phyloP scores from a whole-genome alignment of 2,797 vertebrate species.

The Gobionotothen gibberifrons region DNA sequence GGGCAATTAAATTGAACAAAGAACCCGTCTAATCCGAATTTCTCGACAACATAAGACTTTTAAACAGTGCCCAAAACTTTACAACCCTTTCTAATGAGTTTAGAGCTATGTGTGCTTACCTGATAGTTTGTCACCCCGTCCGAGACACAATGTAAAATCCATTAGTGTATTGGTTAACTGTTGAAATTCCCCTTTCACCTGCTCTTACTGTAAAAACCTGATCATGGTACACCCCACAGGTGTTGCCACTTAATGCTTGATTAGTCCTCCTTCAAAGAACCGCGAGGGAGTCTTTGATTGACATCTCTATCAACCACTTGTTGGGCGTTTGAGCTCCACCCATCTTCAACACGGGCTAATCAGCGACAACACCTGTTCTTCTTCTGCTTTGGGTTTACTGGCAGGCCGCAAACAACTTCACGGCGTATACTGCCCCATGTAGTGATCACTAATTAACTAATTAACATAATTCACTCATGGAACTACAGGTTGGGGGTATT shows the following conservation, averaged over 20 bases:
- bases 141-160: neutral
- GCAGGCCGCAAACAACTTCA: too few species aligned
- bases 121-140: slow-evolving; percentile 13
- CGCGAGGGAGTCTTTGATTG: slow-evolving; percentile 13
- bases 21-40: slow-evolving; percentile 13
- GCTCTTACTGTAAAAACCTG: neutral
- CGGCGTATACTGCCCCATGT: too few species aligned
- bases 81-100: slow-evolving; percentile 11
- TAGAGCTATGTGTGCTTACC: slow-evolving; percentile 1
- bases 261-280: slow-evolving; percentile 10
- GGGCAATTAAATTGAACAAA: slow-evolving; percentile 44
- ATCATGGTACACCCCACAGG: neutral
- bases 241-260: slow-evolving; percentile 19
- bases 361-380: neutral
- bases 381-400: too few species aligned
- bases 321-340: neutral
- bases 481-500: too few species aligned
- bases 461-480: too few species aligned
- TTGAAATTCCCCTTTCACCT: neutral
- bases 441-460: too few species aligned
- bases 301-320: slow-evolving; percentile 2
- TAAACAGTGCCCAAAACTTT: slow-evolving; percentile 9
- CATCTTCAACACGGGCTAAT: slow-evolving; percentile 1
- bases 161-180: neutral
- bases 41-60: neutral